Percentiles rank a stretch among this genome's conserved stretches.
These are phyloP conservation scores for Thecophora atra DNA, from an alignment of 2,888 invertebrate genomes.

Conservation along the genomic window DNA sequence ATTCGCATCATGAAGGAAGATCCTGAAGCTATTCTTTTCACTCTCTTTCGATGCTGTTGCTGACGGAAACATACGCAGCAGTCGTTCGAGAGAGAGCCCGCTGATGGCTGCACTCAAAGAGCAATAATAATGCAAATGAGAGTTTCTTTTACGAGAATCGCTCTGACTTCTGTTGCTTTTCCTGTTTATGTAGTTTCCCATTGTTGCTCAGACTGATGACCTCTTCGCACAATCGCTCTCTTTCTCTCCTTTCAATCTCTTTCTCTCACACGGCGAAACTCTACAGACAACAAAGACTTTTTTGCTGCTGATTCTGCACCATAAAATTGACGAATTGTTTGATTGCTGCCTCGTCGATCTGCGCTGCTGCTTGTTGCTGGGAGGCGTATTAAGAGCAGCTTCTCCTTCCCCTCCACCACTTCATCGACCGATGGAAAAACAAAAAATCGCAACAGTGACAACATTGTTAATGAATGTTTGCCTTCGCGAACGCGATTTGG, in stretches of 20 bases:
- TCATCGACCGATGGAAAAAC: neutral
- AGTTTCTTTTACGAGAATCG: constrained; percentile 17
- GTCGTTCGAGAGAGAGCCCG: too few species aligned
- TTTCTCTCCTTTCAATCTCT: neutral
- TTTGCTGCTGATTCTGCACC: constrained; percentile 27
- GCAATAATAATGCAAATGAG: constrained; percentile 31
- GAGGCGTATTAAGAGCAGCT: too few species aligned
- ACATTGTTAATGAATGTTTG: constrained; percentile 39
- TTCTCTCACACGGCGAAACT: too few species aligned
- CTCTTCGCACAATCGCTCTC: neutral
- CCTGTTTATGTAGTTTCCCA: neutral
- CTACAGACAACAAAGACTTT: too few species aligned
- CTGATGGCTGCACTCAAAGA: neutral
- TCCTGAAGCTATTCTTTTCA: neutral
- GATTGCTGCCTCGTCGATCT: constrained; percentile 13
- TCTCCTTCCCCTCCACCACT: too few species aligned
- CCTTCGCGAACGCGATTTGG: constrained; percentile 28
- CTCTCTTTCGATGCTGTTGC: neutral
- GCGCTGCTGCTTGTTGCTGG: too few species aligned
- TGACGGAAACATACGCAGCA: too few species aligned
- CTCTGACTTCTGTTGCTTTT: neutral
- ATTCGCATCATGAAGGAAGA: constrained; percentile 6
- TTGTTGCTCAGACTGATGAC: neutral
- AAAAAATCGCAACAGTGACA: constrained; percentile 17
- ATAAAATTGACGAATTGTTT: constrained; percentile 36